These are phyloP conservation scores for Cryptus armator DNA, from an alignment of 2,888 invertebrate genomes.

Conservation along the genomic window DNA sequence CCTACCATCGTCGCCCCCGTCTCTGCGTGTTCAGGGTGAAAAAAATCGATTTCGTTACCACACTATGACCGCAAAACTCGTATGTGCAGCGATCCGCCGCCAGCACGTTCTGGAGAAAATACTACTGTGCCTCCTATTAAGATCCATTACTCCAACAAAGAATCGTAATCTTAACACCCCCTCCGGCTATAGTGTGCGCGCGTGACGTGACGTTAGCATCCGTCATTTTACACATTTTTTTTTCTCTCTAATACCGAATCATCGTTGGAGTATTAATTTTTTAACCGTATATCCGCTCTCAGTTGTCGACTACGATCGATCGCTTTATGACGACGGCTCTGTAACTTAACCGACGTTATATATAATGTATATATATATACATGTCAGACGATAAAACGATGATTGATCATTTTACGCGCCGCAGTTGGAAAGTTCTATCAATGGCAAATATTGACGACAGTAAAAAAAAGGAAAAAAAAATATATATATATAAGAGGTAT, in stretches of 20 bases:
- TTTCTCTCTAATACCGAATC: conserved; percentile 59
- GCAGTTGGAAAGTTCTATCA: conserved; percentile 43
- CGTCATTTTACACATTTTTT: conserved; percentile 31
- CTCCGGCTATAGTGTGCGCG: neutral
- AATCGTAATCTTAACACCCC: conserved; percentile 55
- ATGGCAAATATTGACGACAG: conserved; percentile 16
- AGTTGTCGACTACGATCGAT: conserved; percentile 52
- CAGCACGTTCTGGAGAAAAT: conserved; percentile 8
- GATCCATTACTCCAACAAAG: conserved; percentile 62
- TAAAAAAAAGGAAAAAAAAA: neutral
- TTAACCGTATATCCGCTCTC: conserved; percentile 7
- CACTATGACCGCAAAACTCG: neutral
- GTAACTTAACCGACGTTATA: conserved; percentile 28
- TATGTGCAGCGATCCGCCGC: neutral
- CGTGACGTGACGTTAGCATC: conserved; percentile 36
- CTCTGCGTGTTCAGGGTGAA: neutral
- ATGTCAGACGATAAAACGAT: conserved; percentile 45
- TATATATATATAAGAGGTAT: neutral
- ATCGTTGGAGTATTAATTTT: conserved; percentile 62
- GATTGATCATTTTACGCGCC: conserved; percentile 53
- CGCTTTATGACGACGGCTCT: conserved; percentile 37
- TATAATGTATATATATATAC: neutral
- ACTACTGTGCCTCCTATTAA: conserved; percentile 40
- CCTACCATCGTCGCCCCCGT: neutral
- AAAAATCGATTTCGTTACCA: conserved; percentile 53